These are phyloP conservation scores for Limulus polyphemus DNA, from an alignment of 2,888 invertebrate genomes.

Conservation along the genomic window DNA sequence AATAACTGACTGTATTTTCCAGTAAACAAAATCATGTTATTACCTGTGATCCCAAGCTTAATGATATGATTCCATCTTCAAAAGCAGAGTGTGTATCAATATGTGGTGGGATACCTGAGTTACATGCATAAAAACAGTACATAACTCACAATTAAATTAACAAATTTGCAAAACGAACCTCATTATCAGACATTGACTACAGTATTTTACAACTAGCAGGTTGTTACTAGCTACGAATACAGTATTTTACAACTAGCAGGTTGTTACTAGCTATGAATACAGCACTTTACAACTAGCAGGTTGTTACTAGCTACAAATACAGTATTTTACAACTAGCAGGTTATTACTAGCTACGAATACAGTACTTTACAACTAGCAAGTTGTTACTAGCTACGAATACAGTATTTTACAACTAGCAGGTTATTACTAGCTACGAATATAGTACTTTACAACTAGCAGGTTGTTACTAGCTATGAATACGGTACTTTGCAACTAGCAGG, in stretches of 20 bases:
- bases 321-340: too few species aligned
- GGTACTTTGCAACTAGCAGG: too few species aligned
- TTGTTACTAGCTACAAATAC: too few species aligned
- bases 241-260: too few species aligned
- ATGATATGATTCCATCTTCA: slow-evolving; percentile 68
- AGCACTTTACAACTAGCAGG: neutral
- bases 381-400: too few species aligned
- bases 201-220: neutral
- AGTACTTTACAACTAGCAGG: neutral
- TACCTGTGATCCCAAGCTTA: slow-evolving; percentile 67
- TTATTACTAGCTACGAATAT: neutral
- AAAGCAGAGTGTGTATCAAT: slow-evolving; percentile 93
- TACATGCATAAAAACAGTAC: slow-evolving; percentile 26
- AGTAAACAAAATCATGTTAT: too few species aligned
- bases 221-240: too few species aligned
- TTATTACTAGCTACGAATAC: neutral
- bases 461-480: too few species aligned
- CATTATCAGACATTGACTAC: too few species aligned
- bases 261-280: neutral
- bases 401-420: too few species aligned
- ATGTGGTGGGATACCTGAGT: slow-evolving; percentile 79
- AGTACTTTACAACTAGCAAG: neutral
- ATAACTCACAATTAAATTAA: slow-evolving; percentile 3
- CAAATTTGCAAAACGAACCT: too few species aligned
- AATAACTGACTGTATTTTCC: too few species aligned